phyloP scores from a whole-genome alignment of 2,797 vertebrate genomes.

The Varecia variegata region DNA sequence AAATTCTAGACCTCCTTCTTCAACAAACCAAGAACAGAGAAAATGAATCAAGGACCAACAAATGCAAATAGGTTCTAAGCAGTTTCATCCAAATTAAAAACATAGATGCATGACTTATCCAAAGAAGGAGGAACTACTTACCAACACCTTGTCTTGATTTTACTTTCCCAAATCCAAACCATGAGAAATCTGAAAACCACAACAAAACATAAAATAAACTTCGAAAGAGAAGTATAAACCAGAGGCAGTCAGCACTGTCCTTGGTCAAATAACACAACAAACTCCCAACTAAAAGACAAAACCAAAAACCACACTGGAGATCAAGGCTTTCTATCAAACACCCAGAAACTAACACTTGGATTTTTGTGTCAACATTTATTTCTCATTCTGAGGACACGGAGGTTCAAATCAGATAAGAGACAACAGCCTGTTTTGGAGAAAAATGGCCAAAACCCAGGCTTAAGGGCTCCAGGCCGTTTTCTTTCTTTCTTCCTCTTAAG shows the following conservation, averaged over 20 bases:
- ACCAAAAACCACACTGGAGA: neutral
- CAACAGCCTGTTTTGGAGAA: neutral
- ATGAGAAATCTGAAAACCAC: conserved; percentile 73
- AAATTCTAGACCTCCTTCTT: conserved; percentile 55
- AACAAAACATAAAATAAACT: conserved; percentile 77
- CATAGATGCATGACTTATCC: conserved; percentile 76
- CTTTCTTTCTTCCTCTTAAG: neutral
- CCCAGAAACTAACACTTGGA: neutral
- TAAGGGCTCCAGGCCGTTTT: neutral
- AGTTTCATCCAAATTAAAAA: conserved; percentile 70
- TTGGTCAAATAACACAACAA: neutral
- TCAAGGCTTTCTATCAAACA: conserved; percentile 19
- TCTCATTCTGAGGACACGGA: conserved; percentile 50
- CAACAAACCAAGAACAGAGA: conserved; percentile 58
- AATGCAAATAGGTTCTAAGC: conserved; percentile 53
- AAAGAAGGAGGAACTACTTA: conserved; percentile 76
- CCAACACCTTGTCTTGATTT: conserved; percentile 80
- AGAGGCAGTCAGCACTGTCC: conserved; percentile 36
- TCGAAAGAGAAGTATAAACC: conserved; percentile 59
- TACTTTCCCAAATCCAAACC: conserved; percentile 75
- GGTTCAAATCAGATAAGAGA: conserved; percentile 40
- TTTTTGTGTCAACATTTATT: conserved; percentile 57
- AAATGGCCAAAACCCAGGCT: neutral
- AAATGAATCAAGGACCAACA: conserved; percentile 63
- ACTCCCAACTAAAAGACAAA: neutral